Base-by-base conservation (phyloP, 2,113 vertebrate genomes). In the Crotalus horridus region DNA sequence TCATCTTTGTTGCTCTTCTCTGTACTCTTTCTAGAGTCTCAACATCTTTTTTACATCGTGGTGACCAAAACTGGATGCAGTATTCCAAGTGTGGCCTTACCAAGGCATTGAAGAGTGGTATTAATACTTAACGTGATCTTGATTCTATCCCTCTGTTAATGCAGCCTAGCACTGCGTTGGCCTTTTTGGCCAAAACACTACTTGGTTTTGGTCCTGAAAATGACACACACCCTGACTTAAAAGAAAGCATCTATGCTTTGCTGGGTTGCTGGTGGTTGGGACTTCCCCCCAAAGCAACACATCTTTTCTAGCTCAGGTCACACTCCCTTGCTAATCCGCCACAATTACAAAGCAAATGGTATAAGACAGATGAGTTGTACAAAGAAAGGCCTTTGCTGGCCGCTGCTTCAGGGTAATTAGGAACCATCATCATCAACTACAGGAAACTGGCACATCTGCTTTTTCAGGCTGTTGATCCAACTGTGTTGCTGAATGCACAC, bases 361-460 rank as follows among this genome's bases (percentile, higher is more conserved):
- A 97, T 96, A 95, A 94, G 97, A 97, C 24, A 96, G 97, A 97
- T 94, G 97, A 97, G 97, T 96, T 96, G 93, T 95, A 85, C 12
- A 6, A 23, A 95, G 94, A 95, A 95, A 97, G 97, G 97, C 97
- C 96, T 96, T 96, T 93, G 96, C 96, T 96, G 96, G 97, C 96
- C 48, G 4, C 1, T 8, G 95, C 95, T 97, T 96, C 97, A 96
- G 95, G 0, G 90, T 97, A 98, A 98, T 98, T 97, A 98, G 97
- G 95, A 96, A 64, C 97, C 96, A 97, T 97, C 97, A 96, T 97
- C 97, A 97, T 98, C 97, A 97, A 96, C 96, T 87, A 95, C 96
- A 97, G 97, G 97, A 98, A 98, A 98, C 96, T 96, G 97, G 96
- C 97, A 98, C 97, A 98, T 98, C 98, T 98, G 98, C 97, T 98